These are phyloP conservation scores for Lithobates pipiens DNA, from an alignment of 2,797 vertebrate genomes.

Conservation along the genomic window DNA sequence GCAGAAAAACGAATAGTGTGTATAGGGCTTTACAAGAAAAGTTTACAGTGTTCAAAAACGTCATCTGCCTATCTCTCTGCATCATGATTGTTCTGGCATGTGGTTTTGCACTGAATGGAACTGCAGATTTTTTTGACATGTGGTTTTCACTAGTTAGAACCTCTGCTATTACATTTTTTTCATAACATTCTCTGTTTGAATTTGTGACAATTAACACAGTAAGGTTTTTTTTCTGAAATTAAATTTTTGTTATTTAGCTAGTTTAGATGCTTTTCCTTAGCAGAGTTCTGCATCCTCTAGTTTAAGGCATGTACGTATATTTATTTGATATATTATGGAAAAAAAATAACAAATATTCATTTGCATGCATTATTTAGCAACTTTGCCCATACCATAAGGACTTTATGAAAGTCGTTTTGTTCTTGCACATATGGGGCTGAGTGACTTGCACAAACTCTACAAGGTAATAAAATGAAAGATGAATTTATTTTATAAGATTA, in stretches of 20 bases:
- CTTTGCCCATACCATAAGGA: neutral
- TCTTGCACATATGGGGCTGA: constrained; percentile 5
- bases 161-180: too few species aligned
- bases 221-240: too few species aligned
- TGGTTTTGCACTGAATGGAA: too few species aligned
- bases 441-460: constrained; percentile 1
- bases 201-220: neutral
- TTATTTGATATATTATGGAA: neutral
- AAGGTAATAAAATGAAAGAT: constrained; percentile 10
- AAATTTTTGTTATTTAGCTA: neutral
- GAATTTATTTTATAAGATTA: constrained; percentile 47
- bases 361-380: neutral
- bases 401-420: neutral
- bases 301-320: neutral
- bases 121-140: too few species aligned
- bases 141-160: too few species aligned
- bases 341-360: neutral
- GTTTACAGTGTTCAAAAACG: too few species aligned
- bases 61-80: too few species aligned
- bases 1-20: too few species aligned
- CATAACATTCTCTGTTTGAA: too few species aligned
- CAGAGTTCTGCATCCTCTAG: neutral
- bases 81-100: too few species aligned
- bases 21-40: too few species aligned
- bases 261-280: neutral